Percentiles rank a stretch among this genome's conserved stretches.
These are phyloP conservation scores for Eupithecia subumbrata DNA, from an alignment of 2,888 invertebrate genomes.

Conservation along the genomic window DNA sequence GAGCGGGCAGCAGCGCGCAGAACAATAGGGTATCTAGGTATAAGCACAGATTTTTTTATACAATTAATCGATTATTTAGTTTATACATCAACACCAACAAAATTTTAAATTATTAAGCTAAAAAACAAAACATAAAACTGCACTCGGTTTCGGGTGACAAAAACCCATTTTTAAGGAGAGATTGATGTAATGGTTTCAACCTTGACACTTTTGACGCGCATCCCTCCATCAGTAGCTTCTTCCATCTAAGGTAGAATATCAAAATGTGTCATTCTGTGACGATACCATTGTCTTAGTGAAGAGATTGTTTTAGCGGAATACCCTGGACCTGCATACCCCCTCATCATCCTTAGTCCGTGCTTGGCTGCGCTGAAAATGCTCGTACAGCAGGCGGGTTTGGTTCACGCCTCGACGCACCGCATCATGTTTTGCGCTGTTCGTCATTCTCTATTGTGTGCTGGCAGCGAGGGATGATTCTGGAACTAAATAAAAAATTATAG, in stretches of 20 bases:
- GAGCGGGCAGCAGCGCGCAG: too few species aligned
- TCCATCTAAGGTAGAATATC: neutral
- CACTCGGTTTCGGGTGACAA: too few species aligned
- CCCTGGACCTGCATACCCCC: neutral
- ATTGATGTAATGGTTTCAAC: neutral
- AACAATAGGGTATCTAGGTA: too few species aligned
- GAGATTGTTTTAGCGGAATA: neutral
- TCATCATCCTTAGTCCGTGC: slow-evolving; percentile 12
- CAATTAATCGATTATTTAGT: too few species aligned
- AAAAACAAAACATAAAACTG: too few species aligned
- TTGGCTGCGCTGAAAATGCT: slow-evolving; percentile 29
- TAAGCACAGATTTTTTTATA: too few species aligned
- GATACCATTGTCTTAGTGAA: too few species aligned
- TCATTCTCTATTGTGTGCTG: slow-evolving; percentile 36
- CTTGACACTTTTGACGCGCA: neutral
- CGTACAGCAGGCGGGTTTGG: slow-evolving; percentile 31
- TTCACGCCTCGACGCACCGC: slow-evolving; percentile 39
- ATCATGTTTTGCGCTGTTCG: slow-evolving; percentile 34
- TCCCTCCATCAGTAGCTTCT: neutral
- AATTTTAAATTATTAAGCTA: too few species aligned
- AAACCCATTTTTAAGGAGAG: neutral
- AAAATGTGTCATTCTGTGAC: neutral
- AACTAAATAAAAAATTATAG: slow-evolving; percentile 2
- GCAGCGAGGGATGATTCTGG: slow-evolving; percentile 3
- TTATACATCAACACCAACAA: too few species aligned